These are phyloP conservation scores for Cenopis cana DNA, from an alignment of 2,888 invertebrate genomes.

Conservation along the genomic window DNA sequence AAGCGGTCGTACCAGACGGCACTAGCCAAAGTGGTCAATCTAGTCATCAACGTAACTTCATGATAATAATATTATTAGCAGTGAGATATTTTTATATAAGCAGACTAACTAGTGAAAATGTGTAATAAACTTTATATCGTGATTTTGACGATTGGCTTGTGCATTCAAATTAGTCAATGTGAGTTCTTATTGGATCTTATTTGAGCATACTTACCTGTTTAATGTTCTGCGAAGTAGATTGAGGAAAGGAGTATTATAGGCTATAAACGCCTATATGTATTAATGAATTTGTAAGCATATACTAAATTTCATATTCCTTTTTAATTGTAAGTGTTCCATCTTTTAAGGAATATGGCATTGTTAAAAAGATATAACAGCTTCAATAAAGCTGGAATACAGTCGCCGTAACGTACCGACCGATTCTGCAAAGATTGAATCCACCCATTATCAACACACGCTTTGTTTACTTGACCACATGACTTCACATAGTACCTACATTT, in stretches of 20 bases:
- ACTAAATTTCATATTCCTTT: too few species aligned
- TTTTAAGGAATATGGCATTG: too few species aligned
- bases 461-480: too few species aligned
- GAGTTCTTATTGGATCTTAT: constrained; percentile 16
- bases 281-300: not conserved
- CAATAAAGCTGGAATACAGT: too few species aligned
- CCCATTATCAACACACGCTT: too few species aligned
- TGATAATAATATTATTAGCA: constrained; percentile 1
- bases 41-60: constrained; percentile 28
- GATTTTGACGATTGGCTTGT: constrained; percentile 10
- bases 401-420: too few species aligned
- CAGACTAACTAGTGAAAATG: constrained; percentile 14
- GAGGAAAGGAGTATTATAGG: not conserved
- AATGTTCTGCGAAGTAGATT: not conserved
- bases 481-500: not conserved
- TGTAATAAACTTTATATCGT: constrained; percentile 10
- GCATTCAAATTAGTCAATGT: constrained; percentile 22
- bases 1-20: constrained; percentile 7
- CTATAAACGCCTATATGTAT: not conserved
- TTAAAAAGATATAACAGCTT: too few species aligned
- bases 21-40: constrained; percentile 11
- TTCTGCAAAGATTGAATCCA: too few species aligned
- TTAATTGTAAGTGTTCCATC: too few species aligned
- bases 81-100: constrained; percentile 5
- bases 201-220: not conserved